Conservation (phyloP, 2,113 vertebrate genomes). For the Apodemus speciosus region DNA sequence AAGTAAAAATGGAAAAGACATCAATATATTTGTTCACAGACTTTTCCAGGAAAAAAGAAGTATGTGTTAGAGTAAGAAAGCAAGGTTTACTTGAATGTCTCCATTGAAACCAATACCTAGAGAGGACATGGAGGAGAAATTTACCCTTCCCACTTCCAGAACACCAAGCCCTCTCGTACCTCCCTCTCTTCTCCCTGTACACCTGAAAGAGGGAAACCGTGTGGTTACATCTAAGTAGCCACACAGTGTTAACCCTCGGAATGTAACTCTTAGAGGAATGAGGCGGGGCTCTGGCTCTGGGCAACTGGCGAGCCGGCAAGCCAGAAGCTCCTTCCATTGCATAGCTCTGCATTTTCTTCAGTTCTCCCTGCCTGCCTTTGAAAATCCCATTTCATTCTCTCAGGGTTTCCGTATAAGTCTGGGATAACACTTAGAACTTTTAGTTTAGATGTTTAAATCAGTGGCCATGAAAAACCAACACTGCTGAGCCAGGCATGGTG, state of each 20-base stretch:
- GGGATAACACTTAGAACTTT: neutral
- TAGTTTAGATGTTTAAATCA: neutral
- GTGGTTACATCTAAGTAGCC: neutral
- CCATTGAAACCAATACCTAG: neutral
- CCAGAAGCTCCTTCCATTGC: accelerated
- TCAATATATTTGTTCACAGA: neutral
- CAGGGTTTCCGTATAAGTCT: neutral
- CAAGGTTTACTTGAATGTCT: neutral
- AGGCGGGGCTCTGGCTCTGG: neutral
- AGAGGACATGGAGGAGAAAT: neutral
- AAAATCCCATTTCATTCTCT: neutral
- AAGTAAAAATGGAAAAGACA: conserved; percentile 22
- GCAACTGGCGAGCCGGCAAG: neutral
- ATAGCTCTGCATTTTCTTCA: neutral
- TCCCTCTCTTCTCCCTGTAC: neutral
- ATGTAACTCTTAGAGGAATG: neutral
- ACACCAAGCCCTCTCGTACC: neutral
- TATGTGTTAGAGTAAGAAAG: neutral
- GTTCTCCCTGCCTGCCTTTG: neutral
- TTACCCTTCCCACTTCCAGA: neutral
- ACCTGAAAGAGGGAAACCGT: neutral
- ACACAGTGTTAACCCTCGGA: neutral
- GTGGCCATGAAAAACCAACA: neutral
- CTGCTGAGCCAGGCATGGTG: neutral
- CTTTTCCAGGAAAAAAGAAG: conserved; percentile 2